Conservation (phyloP, 2,888 invertebrate species). For the Nomada lathburiana region DNA sequence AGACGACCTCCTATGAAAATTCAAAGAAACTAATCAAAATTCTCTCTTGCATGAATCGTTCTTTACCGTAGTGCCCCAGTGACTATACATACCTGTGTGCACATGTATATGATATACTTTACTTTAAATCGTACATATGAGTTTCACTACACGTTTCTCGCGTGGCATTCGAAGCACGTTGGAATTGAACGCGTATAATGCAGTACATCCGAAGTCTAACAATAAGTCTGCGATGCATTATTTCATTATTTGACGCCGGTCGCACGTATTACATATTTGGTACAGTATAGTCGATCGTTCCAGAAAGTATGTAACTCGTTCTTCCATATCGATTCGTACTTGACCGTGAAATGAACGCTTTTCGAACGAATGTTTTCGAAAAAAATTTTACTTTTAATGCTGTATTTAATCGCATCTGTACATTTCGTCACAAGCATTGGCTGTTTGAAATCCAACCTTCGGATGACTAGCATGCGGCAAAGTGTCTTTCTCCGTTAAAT, state of each 20-base stretch:
- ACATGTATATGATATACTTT: too few relatives aligned
- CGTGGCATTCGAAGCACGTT: not conserved
- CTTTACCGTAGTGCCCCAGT: too few relatives aligned
- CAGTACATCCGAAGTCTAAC: not conserved
- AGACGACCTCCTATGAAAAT: too few relatives aligned
- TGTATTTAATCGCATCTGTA: not conserved
- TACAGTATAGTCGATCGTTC: slow-evolving; percentile 9
- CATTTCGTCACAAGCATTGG: not conserved
- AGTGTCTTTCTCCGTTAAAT: too few relatives aligned
- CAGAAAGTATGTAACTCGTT: slow-evolving; percentile 3
- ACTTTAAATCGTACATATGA: too few relatives aligned
- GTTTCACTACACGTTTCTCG: not conserved
- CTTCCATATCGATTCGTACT: slow-evolving; percentile 43
- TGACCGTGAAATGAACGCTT: slow-evolving; percentile 35
- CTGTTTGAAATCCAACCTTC: too few relatives aligned
- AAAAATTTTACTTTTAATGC: slow-evolving; percentile 39
- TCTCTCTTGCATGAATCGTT: too few relatives aligned
- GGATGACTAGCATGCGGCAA: too few relatives aligned
- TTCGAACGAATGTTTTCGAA: slow-evolving; percentile 53
- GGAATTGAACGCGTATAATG: not conserved
- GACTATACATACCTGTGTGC: too few relatives aligned
- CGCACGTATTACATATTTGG: not conserved
- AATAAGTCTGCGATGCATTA: not conserved
- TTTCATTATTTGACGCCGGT: not conserved
- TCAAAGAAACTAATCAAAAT: too few relatives aligned